Evolutionary conservation across 2,888 invertebrate species (phyloP), one percentile per base, ranked within the genome.

Genomic region (Chymomyza procnemis): DNA sequence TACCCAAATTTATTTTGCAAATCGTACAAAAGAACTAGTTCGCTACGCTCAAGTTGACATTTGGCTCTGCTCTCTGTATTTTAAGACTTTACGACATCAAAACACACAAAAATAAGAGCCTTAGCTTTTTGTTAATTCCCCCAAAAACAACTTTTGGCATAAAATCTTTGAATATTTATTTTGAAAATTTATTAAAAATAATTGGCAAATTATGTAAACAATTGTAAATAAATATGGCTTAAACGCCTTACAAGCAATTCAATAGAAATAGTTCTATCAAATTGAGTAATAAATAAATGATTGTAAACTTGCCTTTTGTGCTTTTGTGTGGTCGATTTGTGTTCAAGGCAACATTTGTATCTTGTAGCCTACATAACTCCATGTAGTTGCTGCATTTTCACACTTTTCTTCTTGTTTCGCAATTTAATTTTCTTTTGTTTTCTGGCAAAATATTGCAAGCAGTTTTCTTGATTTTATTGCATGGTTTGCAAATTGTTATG

Each of bases 401-500:
- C 34, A 41, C 41, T 61, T 56, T 5, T 26, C 16, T n/a, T 26
- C 16, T n/a, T 26, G 21, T 47, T 71, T 56, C 71, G 71, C 61
- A 62, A 55, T 64, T 14, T 41, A 34, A 47, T 41, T 41, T 41
- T 14, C 34, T 41, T 0, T 41, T 9, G 48, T 52, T 18, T 52
- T 16, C 61, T 52, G 30, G 26, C n/a, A 26, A 4, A 22, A 16
- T 47, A 26, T 48, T 54, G 19, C 30, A 41, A 30, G 54, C 58
- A 50, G 50, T 56, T 71, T 67, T 68, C 48, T 55, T 58, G 14
- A 9, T 18, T 16, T 55, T 63, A 14, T 60, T 55, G 50, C 8
- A 26, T 58, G 54, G 74, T 73, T 85, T 75, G 73, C 69, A 79
- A 74, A 82, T 74, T 77, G 78, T 64, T 56, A 75, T 71, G 78